Base-by-base conservation (phyloP, 2,113 vertebrate species). In the Rhodinocichla rosea region DNA sequence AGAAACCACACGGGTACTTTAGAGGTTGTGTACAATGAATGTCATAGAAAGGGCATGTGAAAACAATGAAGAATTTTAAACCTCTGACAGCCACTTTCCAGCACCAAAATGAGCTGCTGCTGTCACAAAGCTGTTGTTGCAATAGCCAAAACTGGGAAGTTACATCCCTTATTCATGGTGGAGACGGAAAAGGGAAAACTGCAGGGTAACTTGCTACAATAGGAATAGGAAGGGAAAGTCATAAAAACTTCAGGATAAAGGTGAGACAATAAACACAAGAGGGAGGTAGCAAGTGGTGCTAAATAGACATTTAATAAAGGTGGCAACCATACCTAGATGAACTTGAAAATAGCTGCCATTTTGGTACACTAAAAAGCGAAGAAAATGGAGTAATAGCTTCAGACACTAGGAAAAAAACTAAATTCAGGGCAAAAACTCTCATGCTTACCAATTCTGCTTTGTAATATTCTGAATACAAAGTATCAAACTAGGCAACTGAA, bases 311-410 rank as follows among this genome's bases (percentile, higher is more conserved):
- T 64, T 65, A 39, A 30, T 44, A 80, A 59, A 67, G 12, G 32
- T 57, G 70, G 7, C 2, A 37, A 45, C 5, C 17, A 10, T 33
- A 21, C 5, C 30, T 55, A 32, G 10, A 30, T 18, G 14, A 35
- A 20, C 20, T 50, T 77, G 59, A 94, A 97, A 95, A 74, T 24
- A 80, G 53, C n/a, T 95, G 53, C 35, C 73, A 81, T 95, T 89
- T 76, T 94, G 33, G 21, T 86, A 59, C 21, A 65, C 47, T 87
- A 56, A 94, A 93, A 83, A 89, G 15, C 23, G 49, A 76, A 35
- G 24, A 92, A 76, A 83, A 87, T 67, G 5, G 6, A 75, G 13
- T 42, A 76, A 13, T 28, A 68, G 0, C 15, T 68, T 80, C 44
- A 70, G 39, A 55, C n/a, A 20, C 9, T 26, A 57, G 11, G 21